Evolutionary conservation across 2,797 vertebrate species (phyloP).

Genomic region (Dendrocincla fuliginosa): DNA sequence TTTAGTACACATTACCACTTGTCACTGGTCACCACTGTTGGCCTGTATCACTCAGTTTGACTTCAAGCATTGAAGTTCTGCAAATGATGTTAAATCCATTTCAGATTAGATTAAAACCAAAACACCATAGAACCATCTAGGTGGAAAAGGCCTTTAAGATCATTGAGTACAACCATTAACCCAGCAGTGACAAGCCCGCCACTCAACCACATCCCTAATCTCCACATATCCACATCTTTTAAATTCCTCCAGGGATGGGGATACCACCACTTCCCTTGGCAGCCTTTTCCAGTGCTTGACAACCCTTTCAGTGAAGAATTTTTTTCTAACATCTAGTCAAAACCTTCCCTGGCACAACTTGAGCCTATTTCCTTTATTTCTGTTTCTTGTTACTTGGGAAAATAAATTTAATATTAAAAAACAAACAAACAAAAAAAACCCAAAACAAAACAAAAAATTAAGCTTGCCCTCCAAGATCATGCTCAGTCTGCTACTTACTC

Average conservation of each 20-base stretch:
- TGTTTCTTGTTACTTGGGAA: background rate
- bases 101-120: background rate
- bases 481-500: background rate
- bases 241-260: background rate
- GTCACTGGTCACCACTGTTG: background rate
- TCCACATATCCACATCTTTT: background rate
- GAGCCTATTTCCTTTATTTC: background rate
- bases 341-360: background rate
- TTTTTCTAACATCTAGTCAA: background rate
- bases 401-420: background rate
- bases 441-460: background rate
- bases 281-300: background rate
- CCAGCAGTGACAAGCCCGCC: background rate
- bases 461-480: rapidly evolving
- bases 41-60: background rate
- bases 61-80: background rate
- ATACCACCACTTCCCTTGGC: rapidly evolving
- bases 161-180: rapidly evolving
- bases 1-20: background rate
- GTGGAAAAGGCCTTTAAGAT: background rate
- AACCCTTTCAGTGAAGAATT: background rate
- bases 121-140: rapidly evolving
- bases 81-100: background rate
- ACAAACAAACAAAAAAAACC: background rate
- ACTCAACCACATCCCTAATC: background rate